A percentile compares a stretch with the other conserved stretches of the same genome.
These are phyloP conservation scores for Sarcophaga variegata DNA, from an alignment of 2,888 invertebrate species.

Conservation along the genomic window DNA sequence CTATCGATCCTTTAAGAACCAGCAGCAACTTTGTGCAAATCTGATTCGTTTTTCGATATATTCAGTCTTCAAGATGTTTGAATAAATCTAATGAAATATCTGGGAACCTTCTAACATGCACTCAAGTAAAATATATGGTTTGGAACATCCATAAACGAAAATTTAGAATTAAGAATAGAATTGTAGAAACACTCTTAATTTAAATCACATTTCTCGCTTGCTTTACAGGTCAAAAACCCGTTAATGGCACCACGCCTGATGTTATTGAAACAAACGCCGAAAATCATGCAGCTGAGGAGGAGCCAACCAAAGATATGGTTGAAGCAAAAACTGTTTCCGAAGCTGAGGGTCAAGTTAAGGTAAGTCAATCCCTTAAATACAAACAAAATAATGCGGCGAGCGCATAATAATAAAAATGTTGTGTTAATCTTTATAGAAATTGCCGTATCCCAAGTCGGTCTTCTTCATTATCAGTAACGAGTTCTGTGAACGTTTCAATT, in stretches of 20 bases:
- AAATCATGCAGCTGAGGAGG: conserved; percentile 13
- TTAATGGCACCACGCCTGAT: conserved; percentile 47
- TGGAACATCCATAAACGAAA: no score
- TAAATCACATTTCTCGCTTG: not conserved
- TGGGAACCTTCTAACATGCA: no score
- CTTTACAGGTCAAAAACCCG: conserved; percentile 71
- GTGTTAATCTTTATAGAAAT: conserved; percentile 74
- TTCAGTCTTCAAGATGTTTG: no score
- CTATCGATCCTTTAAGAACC: no score
- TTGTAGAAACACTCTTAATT: not conserved
- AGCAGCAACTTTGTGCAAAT: no score
- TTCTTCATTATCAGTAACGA: conserved; percentile 96
- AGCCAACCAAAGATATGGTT: not conserved
- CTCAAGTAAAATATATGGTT: no score
- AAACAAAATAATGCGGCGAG: no score
- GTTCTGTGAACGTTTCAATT: conserved; percentile 97
- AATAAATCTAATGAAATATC: no score
- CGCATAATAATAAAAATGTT: not conserved
- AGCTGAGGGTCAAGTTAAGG: conserved; percentile 78
- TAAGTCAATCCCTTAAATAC: conserved; percentile 51
- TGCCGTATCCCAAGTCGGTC: conserved; percentile 87
- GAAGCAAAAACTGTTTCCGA: conserved; percentile 72
- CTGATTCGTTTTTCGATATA: no score
- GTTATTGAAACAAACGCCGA: conserved; percentile 12
- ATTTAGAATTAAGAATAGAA: no score